Evolutionary conservation across 2,888 invertebrate genomes (phyloP).

Genomic region (Allolobophora icterica): DNA sequence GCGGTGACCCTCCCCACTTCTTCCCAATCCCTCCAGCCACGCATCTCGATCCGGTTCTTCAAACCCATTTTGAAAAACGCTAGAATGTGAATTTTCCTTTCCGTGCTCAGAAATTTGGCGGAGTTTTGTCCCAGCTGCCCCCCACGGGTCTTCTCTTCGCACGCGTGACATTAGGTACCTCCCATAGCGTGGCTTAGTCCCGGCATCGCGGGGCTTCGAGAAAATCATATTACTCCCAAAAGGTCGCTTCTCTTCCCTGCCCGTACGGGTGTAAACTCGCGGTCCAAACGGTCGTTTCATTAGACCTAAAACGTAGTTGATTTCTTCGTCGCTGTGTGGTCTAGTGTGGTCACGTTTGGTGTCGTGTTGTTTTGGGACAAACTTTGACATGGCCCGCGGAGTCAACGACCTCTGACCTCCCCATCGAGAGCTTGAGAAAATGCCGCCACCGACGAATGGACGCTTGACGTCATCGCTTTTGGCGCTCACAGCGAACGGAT

Average conservation of each 20-base stretch:
- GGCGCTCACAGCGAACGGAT: background rate
- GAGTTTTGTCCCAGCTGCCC: background rate
- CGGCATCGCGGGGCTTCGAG: background rate
- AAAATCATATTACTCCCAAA: background rate
- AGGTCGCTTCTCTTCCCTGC: background rate
- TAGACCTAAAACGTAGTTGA: too few relatives aligned
- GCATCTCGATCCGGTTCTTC: background rate
- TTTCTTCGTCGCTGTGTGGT: background rate
- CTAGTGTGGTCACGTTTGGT: background rate
- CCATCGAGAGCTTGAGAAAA: background rate
- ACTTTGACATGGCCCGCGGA: background rate
- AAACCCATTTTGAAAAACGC: background rate
- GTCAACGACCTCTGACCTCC: background rate
- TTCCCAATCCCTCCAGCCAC: background rate
- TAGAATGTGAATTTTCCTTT: background rate
- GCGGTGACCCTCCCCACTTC: conserved; percentile 8
- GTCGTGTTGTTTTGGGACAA: background rate
- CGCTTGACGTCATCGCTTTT: conserved; percentile 9
- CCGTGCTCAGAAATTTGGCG: background rate
- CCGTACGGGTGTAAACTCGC: background rate
- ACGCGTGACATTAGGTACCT: background rate
- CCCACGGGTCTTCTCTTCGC: conserved; percentile 6
- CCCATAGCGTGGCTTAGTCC: background rate
- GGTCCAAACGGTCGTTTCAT: background rate
- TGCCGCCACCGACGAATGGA: background rate